Evolutionary conservation across 35 echinoderm and acorn worm genomes (phyloP).

Genomic region (Heliocidaris tuberculata): DNA sequence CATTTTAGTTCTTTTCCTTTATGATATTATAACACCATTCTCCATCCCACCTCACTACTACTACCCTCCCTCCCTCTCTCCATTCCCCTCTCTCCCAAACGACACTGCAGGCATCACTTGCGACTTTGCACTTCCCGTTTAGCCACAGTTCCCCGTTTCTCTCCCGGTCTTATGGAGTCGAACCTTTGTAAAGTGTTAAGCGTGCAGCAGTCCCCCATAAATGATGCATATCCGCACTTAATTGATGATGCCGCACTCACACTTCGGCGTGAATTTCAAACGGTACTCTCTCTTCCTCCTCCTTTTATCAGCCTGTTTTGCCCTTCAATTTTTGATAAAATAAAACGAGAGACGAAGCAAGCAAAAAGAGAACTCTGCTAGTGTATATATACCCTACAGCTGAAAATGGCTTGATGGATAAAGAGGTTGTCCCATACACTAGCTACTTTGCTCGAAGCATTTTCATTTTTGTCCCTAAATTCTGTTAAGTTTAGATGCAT

Average conservation of each 20-base stretch:
- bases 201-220: conserved; percentile 38
- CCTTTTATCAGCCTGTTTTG: conserved; percentile 5
- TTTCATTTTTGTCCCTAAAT: conserved; percentile 23
- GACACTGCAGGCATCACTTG: conserved; percentile 30
- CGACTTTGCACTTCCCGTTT: conserved; percentile 43
- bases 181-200: conserved; percentile 38
- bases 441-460: conserved; percentile 31
- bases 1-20: background rate
- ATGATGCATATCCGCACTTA: conserved; percentile 51
- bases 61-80: background rate
- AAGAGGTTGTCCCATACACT: background rate
- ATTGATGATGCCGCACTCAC: conserved; percentile 43
- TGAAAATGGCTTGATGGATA: conserved; percentile 22
- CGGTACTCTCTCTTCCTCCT: conserved; percentile 21
- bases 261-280: conserved; percentile 35
- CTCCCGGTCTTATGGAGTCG: background rate
- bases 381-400: conserved; percentile 27
- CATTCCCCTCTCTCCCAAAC: conserved; percentile 8
- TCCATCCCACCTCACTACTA: background rate
- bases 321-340: background rate
- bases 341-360: background rate
- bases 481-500: conserved; percentile 20
- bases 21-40: background rate
- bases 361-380: background rate
- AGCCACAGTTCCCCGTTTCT: conserved; percentile 15